Base-by-base conservation (phyloP, 2,113 vertebrate species). In the Pluvialis apricaria region DNA sequence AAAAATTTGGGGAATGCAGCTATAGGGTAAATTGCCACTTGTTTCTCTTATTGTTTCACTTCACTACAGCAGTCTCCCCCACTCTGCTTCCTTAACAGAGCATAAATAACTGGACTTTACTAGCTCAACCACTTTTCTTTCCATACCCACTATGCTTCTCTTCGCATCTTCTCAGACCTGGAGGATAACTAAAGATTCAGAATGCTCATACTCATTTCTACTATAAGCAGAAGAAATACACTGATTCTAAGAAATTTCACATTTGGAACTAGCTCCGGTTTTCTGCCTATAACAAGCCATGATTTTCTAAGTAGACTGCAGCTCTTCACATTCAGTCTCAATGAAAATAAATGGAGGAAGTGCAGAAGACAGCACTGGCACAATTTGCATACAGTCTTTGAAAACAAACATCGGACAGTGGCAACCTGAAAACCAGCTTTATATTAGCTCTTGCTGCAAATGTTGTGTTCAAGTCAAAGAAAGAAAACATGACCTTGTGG, bases 291-390 rank as follows among this genome's bases (percentile, higher is more conserved):
- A 71, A 68, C 38, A 66, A 66, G 31, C 82, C 66, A 49, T 29
- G 25, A n/a, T 87, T 65, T 68, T 92, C 64, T 87, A 88, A 96
- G 95, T n/a, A 88, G 64, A 15, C 42, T 93, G 82, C 58, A 88
- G 88, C 76, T 95, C 94, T 93, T 93, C 92, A 71, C 49, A 14
- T 60, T 91, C 86, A 84, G 31, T 57, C 66, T 87, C 75, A 77
- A 80, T 20, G 86, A 78, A 76, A 92, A 91, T 94, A 96, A 95
- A 96, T 87, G 91, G 90, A 95, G 92, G 72, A 88, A 72, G 66
- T 72, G 83, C 89, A 95, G 88, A 94, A 95, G 73, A 81, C 91
- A 89, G 91, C 66, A 54, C 58, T 94, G 60, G 54, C 61, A 47
- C 24, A 36, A 94, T 94, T 95, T 95, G 84, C 91, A 82, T 91